Conservation (phyloP, 2,797 vertebrate genomes). For the Bryconaethiops microstoma region DNA sequence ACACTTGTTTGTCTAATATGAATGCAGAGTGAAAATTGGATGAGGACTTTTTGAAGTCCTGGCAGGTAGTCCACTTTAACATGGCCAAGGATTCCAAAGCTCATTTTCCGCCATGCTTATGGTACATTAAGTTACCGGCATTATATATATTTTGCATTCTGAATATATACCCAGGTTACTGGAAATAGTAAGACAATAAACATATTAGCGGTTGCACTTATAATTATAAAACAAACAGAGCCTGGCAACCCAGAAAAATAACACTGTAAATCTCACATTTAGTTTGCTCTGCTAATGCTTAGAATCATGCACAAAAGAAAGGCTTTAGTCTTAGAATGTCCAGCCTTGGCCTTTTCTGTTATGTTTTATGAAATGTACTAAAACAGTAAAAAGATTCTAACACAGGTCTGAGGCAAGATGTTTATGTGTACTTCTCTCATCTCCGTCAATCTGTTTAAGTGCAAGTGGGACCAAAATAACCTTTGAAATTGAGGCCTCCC, state of each 20-base stretch:
- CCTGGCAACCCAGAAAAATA: too few relatives aligned
- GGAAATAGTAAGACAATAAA: too few relatives aligned
- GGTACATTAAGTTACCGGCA: too few relatives aligned
- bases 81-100: too few relatives aligned
- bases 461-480: not conserved
- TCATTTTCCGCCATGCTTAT: too few relatives aligned
- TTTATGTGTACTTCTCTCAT: constrained; percentile 1
- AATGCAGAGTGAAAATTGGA: too few relatives aligned
- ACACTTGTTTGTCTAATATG: too few relatives aligned
- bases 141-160: too few relatives aligned
- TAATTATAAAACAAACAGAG: not conserved
- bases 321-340: not conserved
- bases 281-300: not conserved
- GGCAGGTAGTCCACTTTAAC: too few relatives aligned
- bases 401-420: not conserved
- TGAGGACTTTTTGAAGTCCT: too few relatives aligned
- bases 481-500: constrained; percentile 1
- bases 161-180: too few relatives aligned
- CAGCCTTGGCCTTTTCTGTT: not conserved
- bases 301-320: not conserved
- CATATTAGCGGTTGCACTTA: too few relatives aligned
- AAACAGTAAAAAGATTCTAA: not conserved
- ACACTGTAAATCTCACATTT: not conserved
- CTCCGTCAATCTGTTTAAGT: not conserved
- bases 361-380: not conserved